Conservation (phyloP, 2,797 vertebrate species). For the Halcyon leucocephala region DNA sequence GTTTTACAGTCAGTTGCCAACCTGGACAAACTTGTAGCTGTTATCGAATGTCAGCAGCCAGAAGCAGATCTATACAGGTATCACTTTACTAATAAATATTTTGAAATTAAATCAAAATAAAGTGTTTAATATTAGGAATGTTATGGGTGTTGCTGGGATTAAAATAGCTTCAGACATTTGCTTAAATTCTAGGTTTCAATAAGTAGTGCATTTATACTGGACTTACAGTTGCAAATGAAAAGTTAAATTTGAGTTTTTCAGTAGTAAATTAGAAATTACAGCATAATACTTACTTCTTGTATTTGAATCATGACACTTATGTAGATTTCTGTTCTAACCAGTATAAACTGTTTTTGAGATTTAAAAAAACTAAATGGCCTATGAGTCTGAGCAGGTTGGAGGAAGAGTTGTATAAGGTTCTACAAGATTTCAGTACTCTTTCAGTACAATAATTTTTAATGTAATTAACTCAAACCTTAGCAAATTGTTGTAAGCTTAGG, state of each 20-base stretch:
- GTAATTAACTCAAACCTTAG: background rate
- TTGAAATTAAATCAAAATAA: background rate
- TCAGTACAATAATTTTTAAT: background rate
- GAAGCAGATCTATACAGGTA: slow-evolving; percentile 98
- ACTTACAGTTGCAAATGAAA: background rate
- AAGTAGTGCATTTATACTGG: background rate
- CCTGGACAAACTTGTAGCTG: slow-evolving; percentile 90
- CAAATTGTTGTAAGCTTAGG: background rate
- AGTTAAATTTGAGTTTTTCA: background rate
- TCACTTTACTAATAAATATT: background rate
- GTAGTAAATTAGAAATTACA: background rate
- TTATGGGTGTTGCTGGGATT: background rate
- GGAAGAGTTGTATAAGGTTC: background rate
- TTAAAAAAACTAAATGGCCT: background rate
- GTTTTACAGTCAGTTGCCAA: slow-evolving; percentile 91
- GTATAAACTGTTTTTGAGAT: background rate
- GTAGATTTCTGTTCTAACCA: background rate
- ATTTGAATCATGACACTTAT: background rate
- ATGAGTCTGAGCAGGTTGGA: background rate
- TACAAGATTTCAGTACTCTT: background rate
- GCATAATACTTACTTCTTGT: background rate
- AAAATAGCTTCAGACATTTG: background rate
- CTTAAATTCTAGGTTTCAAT: background rate
- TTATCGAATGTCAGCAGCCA: slow-evolving; percentile 97
- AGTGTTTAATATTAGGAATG: background rate